These are phyloP conservation scores for Alexandromys fortis DNA, from an alignment of 2,113 vertebrate species.

Conservation along the genomic window DNA sequence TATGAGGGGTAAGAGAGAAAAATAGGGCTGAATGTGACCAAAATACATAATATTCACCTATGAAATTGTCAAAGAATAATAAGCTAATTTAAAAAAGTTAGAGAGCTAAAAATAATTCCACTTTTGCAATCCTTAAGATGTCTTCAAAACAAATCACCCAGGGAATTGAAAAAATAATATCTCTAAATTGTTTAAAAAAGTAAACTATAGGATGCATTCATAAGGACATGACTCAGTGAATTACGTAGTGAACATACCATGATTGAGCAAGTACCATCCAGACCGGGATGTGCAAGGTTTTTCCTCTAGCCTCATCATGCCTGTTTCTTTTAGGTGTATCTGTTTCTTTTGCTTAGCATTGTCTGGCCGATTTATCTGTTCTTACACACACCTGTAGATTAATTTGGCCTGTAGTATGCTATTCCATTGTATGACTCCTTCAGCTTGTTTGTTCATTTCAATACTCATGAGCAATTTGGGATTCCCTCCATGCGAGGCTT, in stretches of 20 bases:
- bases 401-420: not conserved
- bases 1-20: not conserved
- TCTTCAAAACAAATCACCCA: slow-evolving; percentile 10
- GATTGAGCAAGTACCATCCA: not conserved
- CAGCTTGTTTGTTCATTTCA: not conserved
- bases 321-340: not conserved
- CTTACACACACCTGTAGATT: not conserved
- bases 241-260: not conserved
- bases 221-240: not conserved
- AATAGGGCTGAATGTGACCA: too few species aligned
- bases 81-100: not conserved
- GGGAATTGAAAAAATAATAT: not conserved
- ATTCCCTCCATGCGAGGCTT: not conserved
- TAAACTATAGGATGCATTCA: not conserved
- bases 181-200: not conserved
- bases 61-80: not conserved
- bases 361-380: not conserved
- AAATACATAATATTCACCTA: too few species aligned
- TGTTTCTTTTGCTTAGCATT: not conserved
- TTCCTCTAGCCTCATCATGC: not conserved
- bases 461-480: not conserved
- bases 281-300: not conserved
- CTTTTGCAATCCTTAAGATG: not conserved
- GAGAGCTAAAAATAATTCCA: not conserved
- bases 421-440: not conserved